Conservation (phyloP, 2,888 invertebrate species). For the Euphydryas editha region DNA sequence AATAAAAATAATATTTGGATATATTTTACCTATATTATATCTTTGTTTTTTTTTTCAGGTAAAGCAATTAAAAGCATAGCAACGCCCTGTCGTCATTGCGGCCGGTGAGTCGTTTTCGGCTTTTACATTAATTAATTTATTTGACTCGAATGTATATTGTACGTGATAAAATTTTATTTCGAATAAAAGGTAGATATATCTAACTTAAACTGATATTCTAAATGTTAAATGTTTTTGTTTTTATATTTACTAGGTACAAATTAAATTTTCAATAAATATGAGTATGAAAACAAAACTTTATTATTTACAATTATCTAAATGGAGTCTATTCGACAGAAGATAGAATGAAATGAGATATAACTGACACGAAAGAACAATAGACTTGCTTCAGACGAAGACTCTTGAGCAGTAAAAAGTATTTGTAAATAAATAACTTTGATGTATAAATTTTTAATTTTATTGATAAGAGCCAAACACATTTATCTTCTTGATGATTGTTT, state of each 20-base stretch:
- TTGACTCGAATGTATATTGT: constrained; percentile 23
- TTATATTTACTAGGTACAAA: background rate
- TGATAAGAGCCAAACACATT: no score
- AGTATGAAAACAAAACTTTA: no score
- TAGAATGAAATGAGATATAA: no score
- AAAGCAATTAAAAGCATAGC: constrained; percentile 45
- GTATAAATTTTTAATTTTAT: no score
- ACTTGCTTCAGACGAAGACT: no score
- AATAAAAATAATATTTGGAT: no score
- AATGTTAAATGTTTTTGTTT: no score
- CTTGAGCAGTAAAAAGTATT: no score
- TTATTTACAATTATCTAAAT: no score
- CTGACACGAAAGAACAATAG: no score
- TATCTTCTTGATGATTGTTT: background rate
- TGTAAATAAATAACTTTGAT: no score
- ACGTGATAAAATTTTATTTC: constrained; percentile 17
- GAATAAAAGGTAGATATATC: constrained; percentile 1
- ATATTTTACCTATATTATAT: constrained; percentile 2
- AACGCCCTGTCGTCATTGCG: constrained; percentile 28
- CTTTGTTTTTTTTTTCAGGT: constrained; percentile 42
- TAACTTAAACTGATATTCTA: background rate
- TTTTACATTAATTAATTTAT: constrained; percentile 57
- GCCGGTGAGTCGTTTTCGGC: constrained; percentile 50
- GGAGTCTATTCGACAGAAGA: no score
- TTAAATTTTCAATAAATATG: background rate